Percentiles rank a stretch among this genome's conserved stretches.
Evolutionary conservation across 2,797 vertebrate species (phyloP).

Genomic region (Squalus acanthias): DNA sequence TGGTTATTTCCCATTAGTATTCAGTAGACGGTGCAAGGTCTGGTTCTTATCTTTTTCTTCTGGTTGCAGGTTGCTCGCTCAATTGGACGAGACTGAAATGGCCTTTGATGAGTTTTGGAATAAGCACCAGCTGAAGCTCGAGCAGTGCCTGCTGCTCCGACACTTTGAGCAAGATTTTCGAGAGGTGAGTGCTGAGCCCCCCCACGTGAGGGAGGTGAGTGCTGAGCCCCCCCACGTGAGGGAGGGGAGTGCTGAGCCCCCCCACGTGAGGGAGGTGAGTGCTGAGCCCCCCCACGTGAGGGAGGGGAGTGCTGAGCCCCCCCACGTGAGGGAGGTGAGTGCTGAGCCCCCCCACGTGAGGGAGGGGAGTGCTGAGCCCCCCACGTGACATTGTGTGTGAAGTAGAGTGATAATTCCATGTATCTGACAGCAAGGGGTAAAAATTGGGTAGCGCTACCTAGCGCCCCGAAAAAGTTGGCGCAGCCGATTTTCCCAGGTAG

Average conservation of each 20-base stretch:
- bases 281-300: too few species aligned
- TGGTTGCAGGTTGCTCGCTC: slow-evolving; percentile 72
- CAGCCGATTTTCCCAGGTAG: too few species aligned
- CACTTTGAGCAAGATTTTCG: slow-evolving; percentile 88
- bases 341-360: too few species aligned
- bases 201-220: not conserved
- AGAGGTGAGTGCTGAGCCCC: slow-evolving; percentile 67
- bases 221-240: not conserved
- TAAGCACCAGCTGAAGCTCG: slow-evolving; percentile 84
- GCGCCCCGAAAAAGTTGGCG: too few species aligned
- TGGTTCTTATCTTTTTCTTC: not conserved
- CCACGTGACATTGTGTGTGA: too few species aligned
- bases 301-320: too few species aligned
- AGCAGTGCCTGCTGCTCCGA: slow-evolving; percentile 84
- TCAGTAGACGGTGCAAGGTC: not conserved
- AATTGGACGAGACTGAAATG: slow-evolving; percentile 82
- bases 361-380: too few species aligned
- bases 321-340: too few species aligned
- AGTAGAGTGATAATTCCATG: not conserved
- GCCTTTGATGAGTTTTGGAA: slow-evolving; percentile 96
- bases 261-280: too few species aligned
- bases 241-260: too few species aligned
- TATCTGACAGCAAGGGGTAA: not conserved
- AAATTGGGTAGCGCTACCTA: too few species aligned
- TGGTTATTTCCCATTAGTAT: not conserved